Evolutionary conservation across 2,113 vertebrate species (phyloP).

Genomic region (Mastomys natalensis): DNA sequence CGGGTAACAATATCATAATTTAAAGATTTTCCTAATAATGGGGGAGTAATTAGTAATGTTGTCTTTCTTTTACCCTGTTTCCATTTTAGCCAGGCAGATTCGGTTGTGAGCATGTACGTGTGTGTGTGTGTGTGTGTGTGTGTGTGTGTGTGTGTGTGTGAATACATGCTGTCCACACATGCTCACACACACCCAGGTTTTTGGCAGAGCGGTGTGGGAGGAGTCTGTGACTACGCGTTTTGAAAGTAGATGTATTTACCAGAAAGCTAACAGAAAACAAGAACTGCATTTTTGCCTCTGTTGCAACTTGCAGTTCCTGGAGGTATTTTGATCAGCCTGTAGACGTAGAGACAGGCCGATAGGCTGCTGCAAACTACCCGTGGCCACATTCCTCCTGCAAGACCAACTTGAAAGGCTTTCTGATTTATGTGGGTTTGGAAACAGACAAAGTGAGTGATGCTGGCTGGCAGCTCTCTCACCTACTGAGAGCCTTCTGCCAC

Average conservation of each 20-base stretch:
- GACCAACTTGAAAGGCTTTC: constrained; percentile 11
- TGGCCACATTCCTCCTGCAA: constrained; percentile 29
- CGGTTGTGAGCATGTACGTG: not conserved
- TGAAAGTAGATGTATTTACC: not conserved
- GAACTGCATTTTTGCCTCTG: constrained; percentile 71
- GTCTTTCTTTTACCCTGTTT: constrained; percentile 72
- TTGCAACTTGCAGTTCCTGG: constrained; percentile 70
- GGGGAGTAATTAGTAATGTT: constrained; percentile 84
- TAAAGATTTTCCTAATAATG: constrained; percentile 86
- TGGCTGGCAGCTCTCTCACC: not conserved
- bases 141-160: not conserved
- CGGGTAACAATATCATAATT: constrained; percentile 88
- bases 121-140: not conserved
- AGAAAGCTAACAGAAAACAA: not conserved
- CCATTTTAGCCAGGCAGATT: constrained; percentile 70
- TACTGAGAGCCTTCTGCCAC: not conserved
- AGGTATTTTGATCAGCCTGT: constrained; percentile 36
- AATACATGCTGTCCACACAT: too few species aligned
- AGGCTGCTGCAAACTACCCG: not conserved
- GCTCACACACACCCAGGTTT: not conserved
- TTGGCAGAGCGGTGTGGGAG: not conserved
- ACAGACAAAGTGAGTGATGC: not conserved
- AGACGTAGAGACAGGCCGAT: constrained; percentile 10
- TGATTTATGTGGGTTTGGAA: constrained; percentile 76
- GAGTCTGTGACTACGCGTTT: not conserved